These are phyloP conservation scores for Pseudonaja textilis DNA, from an alignment of 2,113 vertebrate species.

Conservation along the genomic window DNA sequence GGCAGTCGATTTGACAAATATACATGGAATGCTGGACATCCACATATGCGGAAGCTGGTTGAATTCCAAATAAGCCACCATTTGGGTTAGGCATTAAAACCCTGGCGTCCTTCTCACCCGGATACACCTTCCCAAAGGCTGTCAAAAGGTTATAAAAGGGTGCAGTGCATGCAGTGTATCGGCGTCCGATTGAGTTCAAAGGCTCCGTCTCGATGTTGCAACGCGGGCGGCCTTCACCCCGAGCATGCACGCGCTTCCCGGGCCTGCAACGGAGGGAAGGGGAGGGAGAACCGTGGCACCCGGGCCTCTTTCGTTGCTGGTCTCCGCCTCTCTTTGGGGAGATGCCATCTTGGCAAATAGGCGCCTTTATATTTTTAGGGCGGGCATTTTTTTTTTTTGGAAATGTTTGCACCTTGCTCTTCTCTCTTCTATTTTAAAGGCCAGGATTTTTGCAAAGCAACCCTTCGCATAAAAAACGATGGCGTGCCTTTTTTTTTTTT, in stretches of 20 bases:
- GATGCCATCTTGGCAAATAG: background rate
- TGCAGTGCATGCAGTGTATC: background rate
- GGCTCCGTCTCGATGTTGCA: background rate
- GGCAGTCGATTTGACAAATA: background rate
- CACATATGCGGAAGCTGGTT: background rate
- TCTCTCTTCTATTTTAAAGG: background rate
- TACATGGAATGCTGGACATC: background rate
- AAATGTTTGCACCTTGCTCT: background rate
- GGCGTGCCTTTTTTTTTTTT: background rate
- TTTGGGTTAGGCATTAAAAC: background rate
- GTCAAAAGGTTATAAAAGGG: background rate
- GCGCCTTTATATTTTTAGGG: background rate
- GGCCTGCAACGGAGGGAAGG: background rate
- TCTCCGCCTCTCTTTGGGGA: background rate
- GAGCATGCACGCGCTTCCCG: background rate
- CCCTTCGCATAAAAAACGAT: background rate
- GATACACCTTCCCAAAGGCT: background rate
- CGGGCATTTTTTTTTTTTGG: background rate
- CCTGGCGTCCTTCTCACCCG: background rate
- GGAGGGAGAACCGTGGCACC: background rate
- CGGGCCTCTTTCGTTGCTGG: rapidly evolving
- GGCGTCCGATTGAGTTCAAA: background rate
- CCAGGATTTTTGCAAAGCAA: too few species aligned
- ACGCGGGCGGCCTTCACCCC: background rate
- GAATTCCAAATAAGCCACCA: background rate